Conservation (phyloP, 2,113 vertebrate genomes). For the Vulpes lagopus region DNA sequence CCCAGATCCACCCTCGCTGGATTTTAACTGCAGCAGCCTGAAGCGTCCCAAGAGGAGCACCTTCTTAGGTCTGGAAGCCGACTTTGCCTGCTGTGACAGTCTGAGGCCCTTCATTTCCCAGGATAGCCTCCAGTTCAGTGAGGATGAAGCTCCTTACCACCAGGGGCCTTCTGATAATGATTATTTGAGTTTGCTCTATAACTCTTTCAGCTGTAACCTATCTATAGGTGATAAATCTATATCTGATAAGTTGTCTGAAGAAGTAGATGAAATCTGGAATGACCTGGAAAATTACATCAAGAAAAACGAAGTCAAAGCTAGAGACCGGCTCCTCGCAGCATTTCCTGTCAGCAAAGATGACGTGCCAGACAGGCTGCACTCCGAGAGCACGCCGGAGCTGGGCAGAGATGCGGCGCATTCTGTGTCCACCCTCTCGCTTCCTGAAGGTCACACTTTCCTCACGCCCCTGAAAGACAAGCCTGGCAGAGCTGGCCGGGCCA, state of each 20-base stretch:
- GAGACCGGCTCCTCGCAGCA: slow-evolving; percentile 94
- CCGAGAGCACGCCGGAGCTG: slow-evolving; percentile 82
- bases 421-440: slow-evolving; percentile 86
- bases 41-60: slow-evolving; percentile 84
- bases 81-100: slow-evolving; percentile 87
- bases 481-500: slow-evolving; percentile 90
- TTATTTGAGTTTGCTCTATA: slow-evolving; percentile 86
- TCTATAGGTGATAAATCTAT: slow-evolving; percentile 87
- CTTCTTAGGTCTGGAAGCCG: slow-evolving; percentile 88
- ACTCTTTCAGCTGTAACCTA: slow-evolving; percentile 88
- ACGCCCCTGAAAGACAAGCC: slow-evolving; percentile 88
- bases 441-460: slow-evolving; percentile 89
- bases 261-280: slow-evolving; percentile 98
- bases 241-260: slow-evolving; percentile 93
- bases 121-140: slow-evolving; percentile 92
- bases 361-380: slow-evolving; percentile 74
- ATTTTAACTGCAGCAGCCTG: slow-evolving; percentile 72
- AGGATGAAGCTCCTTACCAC: slow-evolving; percentile 87
- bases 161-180: slow-evolving; percentile 86
- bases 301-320: slow-evolving; percentile 95
- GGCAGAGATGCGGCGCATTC: slow-evolving; percentile 85
- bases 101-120: slow-evolving; percentile 90
- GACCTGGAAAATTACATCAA: slow-evolving; percentile 99
- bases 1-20: slow-evolving; percentile 85
- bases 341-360: slow-evolving; percentile 95